Evolutionary conservation across 2,888 invertebrate species (phyloP).

Genomic region (Drosophila putrida): DNA sequence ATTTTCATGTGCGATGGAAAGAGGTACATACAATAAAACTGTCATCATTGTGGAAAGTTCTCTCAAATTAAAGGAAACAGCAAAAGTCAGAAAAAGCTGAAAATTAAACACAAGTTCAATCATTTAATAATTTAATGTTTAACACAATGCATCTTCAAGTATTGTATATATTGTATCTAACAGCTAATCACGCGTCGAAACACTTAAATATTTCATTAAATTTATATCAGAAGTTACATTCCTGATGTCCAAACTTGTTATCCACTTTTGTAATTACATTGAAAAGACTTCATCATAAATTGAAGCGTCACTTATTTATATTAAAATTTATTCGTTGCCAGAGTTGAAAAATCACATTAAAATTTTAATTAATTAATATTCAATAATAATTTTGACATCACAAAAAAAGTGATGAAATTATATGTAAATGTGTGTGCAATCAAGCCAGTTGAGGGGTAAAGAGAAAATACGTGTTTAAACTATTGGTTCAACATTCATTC

Average conservation of each 20-base stretch:
- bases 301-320: slow-evolving; percentile 3
- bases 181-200: not conserved
- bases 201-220: slow-evolving; percentile 36
- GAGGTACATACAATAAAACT: slow-evolving; percentile 27
- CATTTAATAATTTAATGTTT: slow-evolving; percentile 18
- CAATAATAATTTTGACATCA: slow-evolving; percentile 30
- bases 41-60: slow-evolving; percentile 27
- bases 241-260: slow-evolving; percentile 5
- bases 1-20: slow-evolving; percentile 16
- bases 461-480: not conserved
- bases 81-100: slow-evolving; percentile 6
- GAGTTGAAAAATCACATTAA: slow-evolving; percentile 40
- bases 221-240: slow-evolving; percentile 14
- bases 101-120: slow-evolving; percentile 3
- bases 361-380: slow-evolving; percentile 39
- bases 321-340: slow-evolving; percentile 11
- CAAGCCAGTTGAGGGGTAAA: not conserved
- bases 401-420: not conserved
- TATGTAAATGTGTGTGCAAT: slow-evolving; percentile 10
- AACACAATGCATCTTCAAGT: not conserved
- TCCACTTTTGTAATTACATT: not conserved
- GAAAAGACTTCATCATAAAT: not conserved
- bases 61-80: slow-evolving; percentile 1
- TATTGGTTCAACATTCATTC: not conserved
- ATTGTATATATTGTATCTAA: not conserved